Conservation (phyloP, 2,888 invertebrate genomes). For the Crocallis elinguaria region DNA sequence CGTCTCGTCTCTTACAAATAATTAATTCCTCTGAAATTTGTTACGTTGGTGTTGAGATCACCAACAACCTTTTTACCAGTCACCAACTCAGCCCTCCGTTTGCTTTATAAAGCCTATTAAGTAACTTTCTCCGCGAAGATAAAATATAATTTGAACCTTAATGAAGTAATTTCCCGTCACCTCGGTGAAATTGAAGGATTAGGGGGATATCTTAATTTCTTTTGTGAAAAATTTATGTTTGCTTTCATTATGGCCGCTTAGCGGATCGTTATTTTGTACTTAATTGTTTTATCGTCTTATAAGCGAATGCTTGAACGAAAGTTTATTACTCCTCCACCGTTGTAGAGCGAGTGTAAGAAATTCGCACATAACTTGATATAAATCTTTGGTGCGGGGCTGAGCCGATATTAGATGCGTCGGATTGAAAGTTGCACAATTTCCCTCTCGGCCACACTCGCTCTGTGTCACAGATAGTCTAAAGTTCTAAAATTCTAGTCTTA, state of each 20-base stretch:
- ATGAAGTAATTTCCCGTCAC: constrained; percentile 46
- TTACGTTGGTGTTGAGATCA: constrained; percentile 1
- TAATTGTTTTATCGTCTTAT: constrained; percentile 1
- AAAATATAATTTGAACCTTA: constrained; percentile 44
- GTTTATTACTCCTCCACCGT: background rate
- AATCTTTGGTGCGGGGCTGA: too few species aligned
- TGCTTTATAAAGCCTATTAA: constrained; percentile 29
- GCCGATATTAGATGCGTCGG: too few species aligned
- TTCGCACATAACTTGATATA: too few species aligned
- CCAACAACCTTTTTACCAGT: constrained; percentile 4
- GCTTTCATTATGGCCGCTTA: constrained; percentile 16
- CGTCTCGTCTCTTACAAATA: background rate
- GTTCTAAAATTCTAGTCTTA: too few species aligned
- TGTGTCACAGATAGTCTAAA: too few species aligned
- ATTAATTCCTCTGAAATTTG: background rate
- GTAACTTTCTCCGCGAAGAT: constrained; percentile 33
- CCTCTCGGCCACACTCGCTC: too few species aligned
- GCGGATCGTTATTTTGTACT: constrained; percentile 10
- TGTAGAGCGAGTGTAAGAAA: too few species aligned
- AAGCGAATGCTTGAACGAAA: background rate
- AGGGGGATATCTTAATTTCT: constrained; percentile 35
- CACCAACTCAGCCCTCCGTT: background rate
- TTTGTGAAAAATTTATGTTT: constrained; percentile 28
- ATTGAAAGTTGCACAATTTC: too few species aligned
- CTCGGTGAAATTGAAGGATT: constrained; percentile 43